These are phyloP conservation scores for Leiothrix lutea DNA, from an alignment of 2,113 vertebrate species.

Conservation along the genomic window DNA sequence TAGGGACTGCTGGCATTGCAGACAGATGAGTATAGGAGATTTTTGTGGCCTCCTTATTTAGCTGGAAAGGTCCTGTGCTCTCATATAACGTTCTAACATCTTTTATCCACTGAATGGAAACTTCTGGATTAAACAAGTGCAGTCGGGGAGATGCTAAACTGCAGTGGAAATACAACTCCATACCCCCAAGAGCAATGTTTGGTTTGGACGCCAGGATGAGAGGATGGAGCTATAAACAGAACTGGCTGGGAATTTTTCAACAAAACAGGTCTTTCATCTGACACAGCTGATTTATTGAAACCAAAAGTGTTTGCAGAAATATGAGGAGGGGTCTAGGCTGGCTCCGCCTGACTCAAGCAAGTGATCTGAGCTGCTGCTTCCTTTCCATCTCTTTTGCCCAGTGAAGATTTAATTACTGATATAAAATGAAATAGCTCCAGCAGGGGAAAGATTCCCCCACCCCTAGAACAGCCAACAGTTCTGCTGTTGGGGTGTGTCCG, in stretches of 20 bases:
- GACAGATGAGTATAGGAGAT: not conserved
- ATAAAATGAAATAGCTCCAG: not conserved
- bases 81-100: not conserved
- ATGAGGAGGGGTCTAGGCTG: slow-evolving; percentile 18
- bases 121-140: not conserved
- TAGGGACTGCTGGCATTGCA: not conserved
- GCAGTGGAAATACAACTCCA: not conserved
- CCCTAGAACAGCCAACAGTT: not conserved
- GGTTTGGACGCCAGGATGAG: slow-evolving; percentile 33
- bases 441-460: not conserved
- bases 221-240: slow-evolving; percentile 50
- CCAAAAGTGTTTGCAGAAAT: not conserved
- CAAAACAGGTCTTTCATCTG: slow-evolving; percentile 48
- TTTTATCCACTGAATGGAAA: not conserved
- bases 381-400: not conserved
- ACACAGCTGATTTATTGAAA: slow-evolving; percentile 14
- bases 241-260: slow-evolving; percentile 25
- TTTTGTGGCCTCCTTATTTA: not conserved
- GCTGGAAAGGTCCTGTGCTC: not conserved
- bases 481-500: not conserved
- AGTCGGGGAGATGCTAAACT: not conserved
- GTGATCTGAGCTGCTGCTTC: not conserved
- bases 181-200: slow-evolving; percentile 30
- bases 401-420: slow-evolving; percentile 3
- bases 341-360: not conserved